These are phyloP conservation scores for Chelmon rostratus DNA, from an alignment of 2,797 vertebrate species.

Conservation along the genomic window DNA sequence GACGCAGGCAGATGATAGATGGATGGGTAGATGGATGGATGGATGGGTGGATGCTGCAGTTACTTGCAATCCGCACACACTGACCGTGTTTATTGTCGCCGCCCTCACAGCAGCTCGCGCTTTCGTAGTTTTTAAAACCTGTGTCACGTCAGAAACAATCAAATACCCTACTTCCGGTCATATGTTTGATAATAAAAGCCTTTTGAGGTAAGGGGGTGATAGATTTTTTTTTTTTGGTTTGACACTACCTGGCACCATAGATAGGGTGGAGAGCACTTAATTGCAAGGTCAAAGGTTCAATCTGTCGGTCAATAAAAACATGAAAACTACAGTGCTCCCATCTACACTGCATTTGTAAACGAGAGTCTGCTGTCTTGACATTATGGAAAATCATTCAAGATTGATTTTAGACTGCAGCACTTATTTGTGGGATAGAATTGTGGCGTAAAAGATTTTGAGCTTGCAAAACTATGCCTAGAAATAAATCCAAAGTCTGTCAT, in stretches of 20 bases:
- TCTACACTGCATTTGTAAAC: background rate
- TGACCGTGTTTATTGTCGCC: constrained; percentile 40
- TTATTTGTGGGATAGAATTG: background rate
- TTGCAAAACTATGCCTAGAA: background rate
- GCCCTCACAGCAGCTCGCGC: constrained; percentile 49
- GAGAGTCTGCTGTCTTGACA: background rate
- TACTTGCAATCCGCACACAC: constrained; percentile 3
- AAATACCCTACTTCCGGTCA: constrained; percentile 35
- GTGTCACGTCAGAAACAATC: background rate
- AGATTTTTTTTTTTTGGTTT: background rate
- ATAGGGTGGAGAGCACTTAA: background rate
- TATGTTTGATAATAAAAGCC: constrained; percentile 39
- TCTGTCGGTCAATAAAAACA: background rate
- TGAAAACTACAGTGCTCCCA: background rate
- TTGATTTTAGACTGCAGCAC: background rate
- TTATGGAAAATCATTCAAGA: too few species aligned
- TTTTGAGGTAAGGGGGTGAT: rapidly evolving
- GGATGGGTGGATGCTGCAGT: constrained; percentile 39
- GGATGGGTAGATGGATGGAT: constrained; percentile 42
- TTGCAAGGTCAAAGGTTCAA: background rate
- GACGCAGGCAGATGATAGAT: constrained; percentile 40
- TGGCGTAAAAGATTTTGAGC: background rate
- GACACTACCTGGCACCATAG: background rate
- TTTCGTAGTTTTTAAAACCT: constrained; percentile 56
- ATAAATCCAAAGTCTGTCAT: background rate